Conservation (phyloP, 2,113 vertebrate genomes). For the Jacana jacana region DNA sequence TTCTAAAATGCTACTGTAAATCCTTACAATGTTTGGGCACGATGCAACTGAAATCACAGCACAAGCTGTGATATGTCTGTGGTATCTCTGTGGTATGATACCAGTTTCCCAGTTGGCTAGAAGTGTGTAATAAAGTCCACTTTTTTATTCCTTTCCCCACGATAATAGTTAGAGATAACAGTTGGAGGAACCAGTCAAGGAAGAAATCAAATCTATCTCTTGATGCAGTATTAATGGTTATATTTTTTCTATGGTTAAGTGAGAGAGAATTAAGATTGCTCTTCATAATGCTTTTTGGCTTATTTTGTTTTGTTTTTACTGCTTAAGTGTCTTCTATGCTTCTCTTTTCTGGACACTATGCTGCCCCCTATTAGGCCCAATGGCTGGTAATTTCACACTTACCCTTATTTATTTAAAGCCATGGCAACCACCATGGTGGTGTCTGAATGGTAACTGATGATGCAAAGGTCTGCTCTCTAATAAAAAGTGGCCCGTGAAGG, state of each 20-base stretch:
- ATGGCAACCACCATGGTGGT: neutral
- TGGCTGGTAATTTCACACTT: neutral
- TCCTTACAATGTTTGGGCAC: neutral
- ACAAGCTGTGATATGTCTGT: neutral
- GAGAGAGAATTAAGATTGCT: neutral
- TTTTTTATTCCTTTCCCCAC: neutral
- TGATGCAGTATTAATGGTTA: neutral
- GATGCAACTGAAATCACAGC: neutral
- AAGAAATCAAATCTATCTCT: neutral
- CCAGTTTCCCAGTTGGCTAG: neutral
- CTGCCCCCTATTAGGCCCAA: neutral
- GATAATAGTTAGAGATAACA: neutral
- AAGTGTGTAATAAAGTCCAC: neutral
- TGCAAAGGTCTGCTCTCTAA: conserved; percentile 44
- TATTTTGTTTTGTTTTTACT: neutral
- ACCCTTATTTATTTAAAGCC: conserved; percentile 20
- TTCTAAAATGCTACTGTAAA: neutral
- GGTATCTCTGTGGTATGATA: neutral
- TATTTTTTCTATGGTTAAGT: neutral
- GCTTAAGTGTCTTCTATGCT: neutral
- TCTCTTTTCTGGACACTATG: neutral
- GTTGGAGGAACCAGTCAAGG: neutral
- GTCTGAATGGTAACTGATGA: neutral
- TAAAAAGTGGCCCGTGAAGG: neutral
- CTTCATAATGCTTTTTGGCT: neutral